These are phyloP conservation scores for Formica aserva DNA, from an alignment of 2,888 invertebrate genomes.

Conservation along the genomic window DNA sequence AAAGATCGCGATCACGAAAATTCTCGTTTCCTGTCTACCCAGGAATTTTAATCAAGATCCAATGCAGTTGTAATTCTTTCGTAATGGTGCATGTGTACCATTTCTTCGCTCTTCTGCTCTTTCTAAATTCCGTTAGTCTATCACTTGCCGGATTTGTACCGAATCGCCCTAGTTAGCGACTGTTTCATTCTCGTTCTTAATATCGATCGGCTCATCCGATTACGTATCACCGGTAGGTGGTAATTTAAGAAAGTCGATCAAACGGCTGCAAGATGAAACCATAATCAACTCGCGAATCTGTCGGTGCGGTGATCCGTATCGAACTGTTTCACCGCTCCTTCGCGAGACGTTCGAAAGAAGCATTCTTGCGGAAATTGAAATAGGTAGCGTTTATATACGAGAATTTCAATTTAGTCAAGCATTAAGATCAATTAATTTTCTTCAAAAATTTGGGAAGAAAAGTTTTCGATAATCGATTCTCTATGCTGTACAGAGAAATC, in stretches of 20 bases:
- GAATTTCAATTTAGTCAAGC: constrained; percentile 64
- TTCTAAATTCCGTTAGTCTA: constrained; percentile 38
- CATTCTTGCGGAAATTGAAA: constrained; percentile 49
- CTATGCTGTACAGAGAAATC: neutral
- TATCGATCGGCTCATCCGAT: constrained; percentile 60
- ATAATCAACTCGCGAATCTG: constrained; percentile 72
- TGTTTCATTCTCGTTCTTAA: constrained; percentile 55
- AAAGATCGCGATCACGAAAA: constrained; percentile 52
- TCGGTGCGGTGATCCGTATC: constrained; percentile 73
- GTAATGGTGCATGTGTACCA: constrained; percentile 7
- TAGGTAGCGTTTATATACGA: constrained; percentile 54
- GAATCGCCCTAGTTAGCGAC: constrained; percentile 70
- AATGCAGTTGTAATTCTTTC: constrained; percentile 51
- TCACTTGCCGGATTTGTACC: constrained; percentile 56
- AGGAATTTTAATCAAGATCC: constrained; percentile 44
- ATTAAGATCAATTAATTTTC: constrained; percentile 54
- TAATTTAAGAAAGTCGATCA: constrained; percentile 72
- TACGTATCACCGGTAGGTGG: constrained; percentile 67
- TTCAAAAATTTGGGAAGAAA: neutral
- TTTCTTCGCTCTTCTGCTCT: constrained; percentile 31
- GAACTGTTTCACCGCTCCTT: constrained; percentile 50
- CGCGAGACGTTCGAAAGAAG: constrained; percentile 61
- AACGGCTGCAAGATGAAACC: constrained; percentile 61
- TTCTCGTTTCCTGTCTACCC: constrained; percentile 53
- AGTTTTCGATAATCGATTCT: neutral